phyloP scores from a whole-genome alignment of 2,113 vertebrate genomes.

The Megaceryle torquata region DNA sequence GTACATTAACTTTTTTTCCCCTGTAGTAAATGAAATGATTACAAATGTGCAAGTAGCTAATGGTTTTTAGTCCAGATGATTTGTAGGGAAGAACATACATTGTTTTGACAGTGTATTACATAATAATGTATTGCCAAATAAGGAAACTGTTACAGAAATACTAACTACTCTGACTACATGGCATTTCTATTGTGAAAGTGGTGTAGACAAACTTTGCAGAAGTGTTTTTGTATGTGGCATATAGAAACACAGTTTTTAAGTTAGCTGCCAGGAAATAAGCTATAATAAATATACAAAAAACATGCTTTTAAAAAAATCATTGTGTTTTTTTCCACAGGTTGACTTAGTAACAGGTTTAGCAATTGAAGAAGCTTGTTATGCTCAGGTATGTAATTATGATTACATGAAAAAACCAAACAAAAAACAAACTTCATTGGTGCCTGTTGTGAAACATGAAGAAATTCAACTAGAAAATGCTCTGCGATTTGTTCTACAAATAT shows the following conservation, averaged over 20 bases:
- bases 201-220: neutral
- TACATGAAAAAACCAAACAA: fast-evolving
- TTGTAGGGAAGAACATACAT: neutral
- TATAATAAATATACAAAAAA: neutral
- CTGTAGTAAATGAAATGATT: neutral
- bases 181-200: neutral
- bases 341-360: conserved; percentile 94
- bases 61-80: neutral
- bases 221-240: neutral
- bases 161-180: neutral
- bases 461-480: neutral
- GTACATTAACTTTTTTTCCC: neutral
- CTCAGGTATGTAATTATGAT: conserved; percentile 83
- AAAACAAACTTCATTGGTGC: neutral
- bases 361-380: conserved; percentile 97
- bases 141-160: neutral
- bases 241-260: neutral
- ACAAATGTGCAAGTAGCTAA: neutral
- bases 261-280: neutral
- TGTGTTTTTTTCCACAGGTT: conserved; percentile 79
- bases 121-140: neutral
- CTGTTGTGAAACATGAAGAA: neutral
- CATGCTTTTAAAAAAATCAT: neutral
- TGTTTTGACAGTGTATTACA: neutral
- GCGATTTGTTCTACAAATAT: neutral